These are phyloP conservation scores for Theocolax elegans DNA, from an alignment of 1,140 invertebrate genomes.

Conservation along the genomic window DNA sequence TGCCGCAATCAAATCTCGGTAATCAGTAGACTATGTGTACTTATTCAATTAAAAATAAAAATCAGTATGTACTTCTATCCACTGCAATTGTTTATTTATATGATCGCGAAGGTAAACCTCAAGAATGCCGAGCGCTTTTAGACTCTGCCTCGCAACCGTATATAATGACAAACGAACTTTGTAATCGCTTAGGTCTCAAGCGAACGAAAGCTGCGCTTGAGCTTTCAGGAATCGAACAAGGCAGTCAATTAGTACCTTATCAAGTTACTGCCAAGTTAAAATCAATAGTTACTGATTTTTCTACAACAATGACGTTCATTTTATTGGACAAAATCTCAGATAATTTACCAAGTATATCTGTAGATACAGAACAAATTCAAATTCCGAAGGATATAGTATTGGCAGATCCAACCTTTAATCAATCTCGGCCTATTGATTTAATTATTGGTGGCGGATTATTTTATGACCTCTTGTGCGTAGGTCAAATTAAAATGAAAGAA, in stretches of 20 bases:
- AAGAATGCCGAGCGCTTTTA: too few species aligned
- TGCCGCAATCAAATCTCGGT: too few species aligned
- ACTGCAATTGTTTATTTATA: too few species aligned
- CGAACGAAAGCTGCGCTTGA: not conserved
- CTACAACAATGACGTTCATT: not conserved
- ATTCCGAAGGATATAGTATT: slow-evolving; percentile 13
- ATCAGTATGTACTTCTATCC: too few species aligned
- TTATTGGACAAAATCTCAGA: not conserved
- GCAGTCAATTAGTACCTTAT: not conserved
- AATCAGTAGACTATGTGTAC: too few species aligned
- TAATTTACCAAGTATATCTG: not conserved
- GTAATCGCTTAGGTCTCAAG: too few species aligned
- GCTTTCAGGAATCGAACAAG: not conserved
- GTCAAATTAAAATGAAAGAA: slow-evolving; percentile 26
- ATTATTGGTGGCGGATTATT: slow-evolving; percentile 15
- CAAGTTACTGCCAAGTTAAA: not conserved
- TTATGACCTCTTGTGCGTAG: slow-evolving; percentile 15
- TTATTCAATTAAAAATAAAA: too few species aligned
- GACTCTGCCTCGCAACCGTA: too few species aligned
- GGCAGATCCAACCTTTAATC: slow-evolving; percentile 18
- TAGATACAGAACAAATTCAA: not conserved
- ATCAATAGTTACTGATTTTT: not conserved
- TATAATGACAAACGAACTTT: too few species aligned
- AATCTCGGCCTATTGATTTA: slow-evolving; percentile 8
- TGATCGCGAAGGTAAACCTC: too few species aligned